These are phyloP conservation scores for Leptopilina boulardi DNA, from an alignment of 1,140 invertebrate species.

Conservation along the genomic window DNA sequence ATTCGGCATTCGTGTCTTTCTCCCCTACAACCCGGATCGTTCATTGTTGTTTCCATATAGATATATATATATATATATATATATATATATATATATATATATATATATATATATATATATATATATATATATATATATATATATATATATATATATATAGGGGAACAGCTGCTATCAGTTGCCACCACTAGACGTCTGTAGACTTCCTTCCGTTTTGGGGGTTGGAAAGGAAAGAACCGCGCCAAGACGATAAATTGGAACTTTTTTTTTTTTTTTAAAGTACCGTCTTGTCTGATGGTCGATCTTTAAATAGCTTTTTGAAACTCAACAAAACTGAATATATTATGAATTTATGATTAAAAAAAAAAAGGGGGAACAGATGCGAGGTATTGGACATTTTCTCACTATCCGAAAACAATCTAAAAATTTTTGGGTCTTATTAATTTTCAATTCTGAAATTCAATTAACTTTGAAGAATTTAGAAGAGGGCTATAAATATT, in stretches of 20 bases:
- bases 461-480: no score
- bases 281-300: conserved; percentile 2
- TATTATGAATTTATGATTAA: neutral
- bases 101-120: neutral
- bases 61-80: neutral
- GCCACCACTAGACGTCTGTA: conserved; percentile 43
- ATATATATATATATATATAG: no score
- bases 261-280: neutral
- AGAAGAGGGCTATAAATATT: no score
- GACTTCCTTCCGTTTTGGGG: conserved; percentile 34
- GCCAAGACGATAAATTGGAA: conserved; percentile 42
- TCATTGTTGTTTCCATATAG: conserved; percentile 55
- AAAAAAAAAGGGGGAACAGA: neutral
- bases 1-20: conserved; percentile 53
- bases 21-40: conserved; percentile 43
- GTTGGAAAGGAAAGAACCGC: conserved; percentile 35
- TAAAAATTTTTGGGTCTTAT: no score
- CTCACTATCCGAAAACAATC: neutral
- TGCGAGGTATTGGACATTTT: neutral
- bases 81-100: neutral
- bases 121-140: neutral
- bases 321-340: neutral
- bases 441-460: no score
- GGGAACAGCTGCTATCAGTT: conserved; percentile 58
- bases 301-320: conserved; percentile 15